These are phyloP conservation scores for Drosophila subsilvestris DNA, from an alignment of 2,888 invertebrate species.

Conservation along the genomic window DNA sequence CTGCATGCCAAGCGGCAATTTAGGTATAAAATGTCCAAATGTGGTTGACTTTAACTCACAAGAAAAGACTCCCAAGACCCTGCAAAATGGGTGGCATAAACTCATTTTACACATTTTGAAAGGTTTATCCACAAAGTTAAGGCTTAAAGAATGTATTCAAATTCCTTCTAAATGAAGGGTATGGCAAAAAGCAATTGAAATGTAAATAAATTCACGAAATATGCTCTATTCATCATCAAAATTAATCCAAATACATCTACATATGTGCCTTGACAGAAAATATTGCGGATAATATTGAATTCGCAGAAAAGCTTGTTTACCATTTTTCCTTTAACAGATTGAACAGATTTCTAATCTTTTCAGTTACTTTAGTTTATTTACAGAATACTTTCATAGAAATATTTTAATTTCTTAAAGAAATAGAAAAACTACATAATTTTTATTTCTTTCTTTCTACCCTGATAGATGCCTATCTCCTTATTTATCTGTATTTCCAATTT, in stretches of 20 bases:
- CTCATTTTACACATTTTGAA: neutral
- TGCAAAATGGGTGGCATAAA: neutral
- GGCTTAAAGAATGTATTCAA: neutral
- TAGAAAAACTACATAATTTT: no score
- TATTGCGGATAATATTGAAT: neutral
- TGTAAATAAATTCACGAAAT: no score
- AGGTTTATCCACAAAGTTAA: neutral
- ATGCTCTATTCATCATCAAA: no score
- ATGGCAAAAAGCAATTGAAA: no score
- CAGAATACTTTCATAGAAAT: neutral
- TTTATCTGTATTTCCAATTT: neutral
- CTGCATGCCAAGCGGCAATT: constrained; percentile 75
- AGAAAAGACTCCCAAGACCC: constrained; percentile 2
- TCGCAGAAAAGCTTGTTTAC: neutral
- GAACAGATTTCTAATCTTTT: neutral
- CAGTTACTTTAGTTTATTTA: neutral
- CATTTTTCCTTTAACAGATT: neutral
- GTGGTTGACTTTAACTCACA: constrained; percentile 46
- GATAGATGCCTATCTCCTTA: no score
- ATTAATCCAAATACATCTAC: neutral
- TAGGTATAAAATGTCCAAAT: constrained; percentile 78
- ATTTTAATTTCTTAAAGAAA: no score
- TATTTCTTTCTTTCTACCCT: no score
- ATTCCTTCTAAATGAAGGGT: neutral
- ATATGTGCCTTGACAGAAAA: neutral